These are phyloP conservation scores for Hydra vulgaris DNA, from an alignment of 30 jellyfish, hydroid and myxozoan species.

Conservation along the genomic window DNA sequence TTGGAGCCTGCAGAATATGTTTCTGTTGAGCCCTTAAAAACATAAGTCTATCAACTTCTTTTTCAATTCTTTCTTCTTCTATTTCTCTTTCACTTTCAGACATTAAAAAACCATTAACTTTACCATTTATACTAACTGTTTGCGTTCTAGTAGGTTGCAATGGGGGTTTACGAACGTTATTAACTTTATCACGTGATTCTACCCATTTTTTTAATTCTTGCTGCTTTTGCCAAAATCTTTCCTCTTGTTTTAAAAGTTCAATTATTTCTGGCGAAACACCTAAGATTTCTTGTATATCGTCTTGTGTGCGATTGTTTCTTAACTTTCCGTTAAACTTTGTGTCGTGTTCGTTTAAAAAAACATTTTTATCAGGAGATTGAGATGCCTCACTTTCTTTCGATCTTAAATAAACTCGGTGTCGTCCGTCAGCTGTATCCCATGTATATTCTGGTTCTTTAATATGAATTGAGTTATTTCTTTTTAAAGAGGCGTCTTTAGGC, in stretches of 20 bases:
- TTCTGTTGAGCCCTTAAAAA: conserved; percentile 28
- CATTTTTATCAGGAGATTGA: conserved; percentile 23
- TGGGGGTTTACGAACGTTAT: neutral
- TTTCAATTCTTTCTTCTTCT: conserved; percentile 17
- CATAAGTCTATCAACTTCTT: conserved; percentile 26
- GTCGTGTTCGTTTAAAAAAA: neutral
- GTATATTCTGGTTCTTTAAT: conserved; percentile 23
- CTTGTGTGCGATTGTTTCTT: neutral
- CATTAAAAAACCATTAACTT: neutral
- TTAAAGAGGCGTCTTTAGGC: neutral
- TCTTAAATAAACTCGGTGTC: conserved; percentile 28
- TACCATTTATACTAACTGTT: neutral
- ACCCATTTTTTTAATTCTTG: conserved; percentile 37
- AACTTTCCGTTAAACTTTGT: neutral
- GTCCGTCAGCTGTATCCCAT: conserved; percentile 34
- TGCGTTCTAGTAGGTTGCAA: neutral
- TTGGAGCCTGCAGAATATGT: conserved; percentile 9
- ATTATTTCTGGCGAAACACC: conserved; percentile 34
- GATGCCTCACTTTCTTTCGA: conserved; percentile 25
- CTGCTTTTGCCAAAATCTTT: conserved; percentile 28
- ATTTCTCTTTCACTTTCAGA: conserved; percentile 17
- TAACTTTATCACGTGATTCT: conserved; percentile 19
- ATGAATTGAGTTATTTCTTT: conserved; percentile 26
- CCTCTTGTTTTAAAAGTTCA: conserved; percentile 19
- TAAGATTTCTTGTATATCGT: neutral